Evolutionary conservation across 2,113 vertebrate species (phyloP), one percentile per base, ranked within the genome.

Genomic region (Paracanthobrama guichenoti): DNA sequence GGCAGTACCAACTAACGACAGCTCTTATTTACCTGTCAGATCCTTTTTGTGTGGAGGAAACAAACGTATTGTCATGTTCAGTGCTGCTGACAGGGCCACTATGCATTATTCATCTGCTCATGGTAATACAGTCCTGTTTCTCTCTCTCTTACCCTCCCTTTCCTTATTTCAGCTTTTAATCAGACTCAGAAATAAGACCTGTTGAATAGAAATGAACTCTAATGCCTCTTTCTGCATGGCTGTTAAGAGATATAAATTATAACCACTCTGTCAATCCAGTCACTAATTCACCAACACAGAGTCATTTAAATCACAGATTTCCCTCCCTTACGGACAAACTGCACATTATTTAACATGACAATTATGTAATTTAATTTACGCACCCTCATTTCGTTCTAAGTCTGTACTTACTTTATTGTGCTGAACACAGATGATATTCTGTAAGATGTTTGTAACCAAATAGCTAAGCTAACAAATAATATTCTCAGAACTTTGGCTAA

Each of bases 41-140:
- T 88, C 81, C 79, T 82, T 82, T 88, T 89, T 46, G 89, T 87
- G 71, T 83, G 82, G 39, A 42, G 71, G 60, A 85, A 82, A 83
- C 71, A 84, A 78, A 81, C 80, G 46, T 48, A 86, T 77, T 85
- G 86, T 87, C 71, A 59, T 86, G 81, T 75, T 73, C 84, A 79
- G 67, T 71, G 31, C 81, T 53, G 67, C 85, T 82, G 86, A 87
- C 82, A 89, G 79, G 81, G 4, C 42, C 24, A 11, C 8, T 81
- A 89, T 90, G 85, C 82, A 90, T 91, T 89, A 91, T 90, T 91
- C 87, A 91, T 88, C 57, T 59, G 57, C 73, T 75, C 16, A 5
- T 20, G 82, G 44, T 75, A 53, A 35, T 73, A 72, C 48, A 62
- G 73, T 20, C 14, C 72, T 55, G 26, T 76, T 59, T 82, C 39